Conservation (phyloP, 2,113 vertebrate species). For the Solenodon paradoxus region DNA sequence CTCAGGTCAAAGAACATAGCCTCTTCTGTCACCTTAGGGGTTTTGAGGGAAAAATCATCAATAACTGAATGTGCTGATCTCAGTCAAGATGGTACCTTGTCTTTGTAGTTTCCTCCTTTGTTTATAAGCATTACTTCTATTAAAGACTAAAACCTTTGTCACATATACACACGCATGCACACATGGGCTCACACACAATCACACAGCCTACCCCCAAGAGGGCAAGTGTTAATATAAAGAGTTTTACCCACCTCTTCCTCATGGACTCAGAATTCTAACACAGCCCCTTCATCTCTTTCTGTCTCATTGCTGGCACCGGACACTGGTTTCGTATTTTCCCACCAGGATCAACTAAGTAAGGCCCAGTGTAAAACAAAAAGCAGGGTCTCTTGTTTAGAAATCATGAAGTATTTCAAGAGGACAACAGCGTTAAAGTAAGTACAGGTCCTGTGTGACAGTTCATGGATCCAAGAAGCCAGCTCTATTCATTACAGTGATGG, state of each 20-base stretch:
- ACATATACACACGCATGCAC: neutral
- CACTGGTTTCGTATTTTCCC: neutral
- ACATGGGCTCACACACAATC: neutral
- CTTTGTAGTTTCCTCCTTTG: neutral
- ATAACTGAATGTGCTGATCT: neutral
- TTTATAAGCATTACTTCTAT: neutral
- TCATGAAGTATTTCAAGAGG: neutral
- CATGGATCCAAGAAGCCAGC: rapidly evolving
- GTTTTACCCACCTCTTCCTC: neutral
- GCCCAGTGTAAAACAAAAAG: neutral
- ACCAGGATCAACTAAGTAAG: neutral
- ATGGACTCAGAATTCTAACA: neutral
- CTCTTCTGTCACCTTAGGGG: neutral
- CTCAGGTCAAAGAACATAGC: neutral
- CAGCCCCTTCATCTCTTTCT: neutral
- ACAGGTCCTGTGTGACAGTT: neutral
- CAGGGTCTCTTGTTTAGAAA: neutral
- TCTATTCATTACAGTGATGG: rapidly evolving
- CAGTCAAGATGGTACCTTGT: neutral
- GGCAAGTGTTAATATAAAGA: neutral
- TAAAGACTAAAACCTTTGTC: neutral
- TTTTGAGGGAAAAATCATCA: neutral
- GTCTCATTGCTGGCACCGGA: neutral
- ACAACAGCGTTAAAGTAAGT: neutral
- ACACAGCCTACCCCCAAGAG: rapidly evolving